Base-by-base conservation (phyloP, 2,888 invertebrate species). In the Tetropium fuscum region DNA sequence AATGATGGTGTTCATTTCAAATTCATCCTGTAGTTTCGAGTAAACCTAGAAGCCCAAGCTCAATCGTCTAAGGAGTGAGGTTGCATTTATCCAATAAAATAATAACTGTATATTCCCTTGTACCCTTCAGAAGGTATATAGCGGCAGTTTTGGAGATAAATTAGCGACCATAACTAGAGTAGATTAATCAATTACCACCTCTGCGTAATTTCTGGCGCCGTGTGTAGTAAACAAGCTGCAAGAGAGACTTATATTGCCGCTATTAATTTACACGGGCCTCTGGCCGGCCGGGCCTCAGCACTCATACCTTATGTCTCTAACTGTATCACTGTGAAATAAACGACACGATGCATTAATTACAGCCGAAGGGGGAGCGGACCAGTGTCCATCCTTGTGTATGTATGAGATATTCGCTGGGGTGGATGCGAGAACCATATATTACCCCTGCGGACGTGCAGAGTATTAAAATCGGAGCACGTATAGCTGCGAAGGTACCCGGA, bases 401-500 rank as follows among this genome's bases (percentile, higher is more conserved):
- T 77, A 76, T 78, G 77, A 77, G 67, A 58, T 67, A 64, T 67
- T 54, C 64, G 49, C 54, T 34, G 54, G 63, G 63, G 64, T 61
- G 65, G 64, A 68, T 67, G 66, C 66, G 66, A 64, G 57, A 53
- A 58, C 60, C 64, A 69, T 72, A 70, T 73, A 70, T 77, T 76
- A 76, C 74, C 61, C 63, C 67, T 67, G 68, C 70, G 74, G 78
- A 78, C 78, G 77, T 76, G 76, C 72, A 64, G 73, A 68, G 76
- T 78, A 78, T 79, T 78, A 78, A 78, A 79, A 77, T 78, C 78
- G 85, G 84, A 84, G 86, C 86, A 87, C 86, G 86, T 85, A 15
- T 20, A 16, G 16, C 10, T 40, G 27, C 40, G 22, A 27, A 25
- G 25, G 22, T 51, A 22, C 38, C 51, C 38, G 51, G 27, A 16